phyloP scores from a whole-genome alignment of 1,140 invertebrate species.

The Trachymyrmex cornetzi region DNA sequence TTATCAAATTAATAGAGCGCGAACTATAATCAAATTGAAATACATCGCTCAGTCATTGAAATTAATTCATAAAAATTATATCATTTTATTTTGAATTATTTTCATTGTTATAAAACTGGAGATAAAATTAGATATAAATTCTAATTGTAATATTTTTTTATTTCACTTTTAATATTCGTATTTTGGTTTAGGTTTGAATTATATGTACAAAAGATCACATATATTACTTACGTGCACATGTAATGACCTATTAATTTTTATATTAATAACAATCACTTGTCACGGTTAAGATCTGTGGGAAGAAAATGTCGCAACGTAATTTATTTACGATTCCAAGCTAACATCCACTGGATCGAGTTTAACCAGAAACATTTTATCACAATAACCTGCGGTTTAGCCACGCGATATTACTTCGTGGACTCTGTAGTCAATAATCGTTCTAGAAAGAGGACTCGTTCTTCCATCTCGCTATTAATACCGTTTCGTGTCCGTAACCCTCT shows the following conservation, averaged over 20 bases:
- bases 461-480: constrained; percentile 50
- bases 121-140: background rate
- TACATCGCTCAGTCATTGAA: too few species aligned
- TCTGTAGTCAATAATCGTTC: constrained; percentile 25
- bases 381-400: constrained; percentile 20
- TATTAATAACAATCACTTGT: background rate
- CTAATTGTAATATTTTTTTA: background rate
- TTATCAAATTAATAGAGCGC: background rate
- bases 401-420: background rate
- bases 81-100: background rate
- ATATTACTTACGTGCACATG: background rate
- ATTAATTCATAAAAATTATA: background rate
- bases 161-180: background rate
- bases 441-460: constrained; percentile 36
- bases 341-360: background rate
- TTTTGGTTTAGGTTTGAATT: background rate
- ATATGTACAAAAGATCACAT: background rate
- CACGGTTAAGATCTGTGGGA: constrained; percentile 7
- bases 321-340: background rate
- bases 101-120: background rate
- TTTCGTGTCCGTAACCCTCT: background rate
- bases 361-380: constrained; percentile 24
- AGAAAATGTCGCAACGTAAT: constrained; percentile 15
- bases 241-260: background rate
- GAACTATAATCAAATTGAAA: too few species aligned